Percentiles rank a stretch among this genome's conserved stretches.
phyloP scores from a whole-genome alignment of 2,113 vertebrate genomes.

The Merops nubicus region DNA sequence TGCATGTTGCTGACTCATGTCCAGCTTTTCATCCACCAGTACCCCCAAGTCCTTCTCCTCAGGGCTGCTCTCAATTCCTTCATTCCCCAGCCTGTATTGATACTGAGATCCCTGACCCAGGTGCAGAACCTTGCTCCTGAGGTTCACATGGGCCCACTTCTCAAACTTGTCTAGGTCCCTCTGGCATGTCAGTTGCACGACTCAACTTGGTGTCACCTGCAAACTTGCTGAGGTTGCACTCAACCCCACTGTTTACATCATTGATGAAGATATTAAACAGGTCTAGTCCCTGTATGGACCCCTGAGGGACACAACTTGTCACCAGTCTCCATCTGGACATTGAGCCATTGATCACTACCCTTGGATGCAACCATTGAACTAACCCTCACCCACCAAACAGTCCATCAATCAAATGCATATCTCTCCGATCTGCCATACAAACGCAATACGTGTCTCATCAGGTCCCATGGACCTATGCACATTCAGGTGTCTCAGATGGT shows the following conservation, averaged over 20 bases:
- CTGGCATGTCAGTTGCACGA: background rate
- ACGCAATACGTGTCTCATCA: background rate
- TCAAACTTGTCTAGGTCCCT: no score
- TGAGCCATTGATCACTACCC: accelerated
- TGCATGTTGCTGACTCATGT: no score
- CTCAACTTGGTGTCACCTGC: background rate
- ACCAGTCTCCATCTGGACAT: no score
- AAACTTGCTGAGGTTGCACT: background rate
- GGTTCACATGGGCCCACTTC: no score
- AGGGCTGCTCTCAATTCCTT: no score
- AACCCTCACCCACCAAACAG: background rate
- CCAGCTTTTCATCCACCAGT: no score
- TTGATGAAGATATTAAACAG: background rate
- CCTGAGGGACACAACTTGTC: no score
- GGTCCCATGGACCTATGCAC: background rate
- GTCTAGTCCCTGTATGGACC: background rate
- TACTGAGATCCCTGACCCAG: no score
- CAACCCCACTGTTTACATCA: accelerated
- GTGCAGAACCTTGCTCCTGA: no score
- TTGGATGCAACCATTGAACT: background rate
- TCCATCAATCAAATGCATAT: background rate
- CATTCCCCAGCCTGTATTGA: no score
- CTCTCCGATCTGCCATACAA: no score
- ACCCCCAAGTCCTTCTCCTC: no score
- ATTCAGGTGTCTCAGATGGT: background rate